Conservation (phyloP, 1,140 invertebrate genomes). For the Arion vulgaris region DNA sequence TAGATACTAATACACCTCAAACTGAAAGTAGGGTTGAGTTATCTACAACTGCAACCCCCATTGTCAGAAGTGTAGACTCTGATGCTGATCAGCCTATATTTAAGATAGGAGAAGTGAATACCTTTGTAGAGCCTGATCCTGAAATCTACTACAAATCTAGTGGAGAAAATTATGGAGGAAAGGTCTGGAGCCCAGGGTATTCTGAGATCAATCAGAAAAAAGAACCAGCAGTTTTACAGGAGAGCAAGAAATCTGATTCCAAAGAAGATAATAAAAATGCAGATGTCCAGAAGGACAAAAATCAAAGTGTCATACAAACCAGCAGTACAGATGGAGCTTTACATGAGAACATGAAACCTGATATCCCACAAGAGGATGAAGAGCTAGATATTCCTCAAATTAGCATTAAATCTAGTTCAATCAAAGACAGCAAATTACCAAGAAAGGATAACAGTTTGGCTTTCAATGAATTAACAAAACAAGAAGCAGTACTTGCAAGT, state of each 20-base stretch:
- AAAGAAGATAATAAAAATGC: not conserved
- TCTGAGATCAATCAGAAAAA: not conserved
- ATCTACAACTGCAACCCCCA: not conserved
- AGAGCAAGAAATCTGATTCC: not conserved
- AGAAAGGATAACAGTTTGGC: not conserved
- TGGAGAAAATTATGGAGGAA: not conserved
- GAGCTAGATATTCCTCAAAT: not conserved
- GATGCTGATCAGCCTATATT: not conserved
- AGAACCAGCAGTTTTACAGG: not conserved
- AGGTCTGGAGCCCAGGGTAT: not conserved
- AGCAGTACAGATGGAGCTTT: not conserved
- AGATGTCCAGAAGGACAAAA: not conserved
- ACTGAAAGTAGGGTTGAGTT: too few species aligned
- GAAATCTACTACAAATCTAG: conserved; percentile 1
- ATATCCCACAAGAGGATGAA: not conserved
- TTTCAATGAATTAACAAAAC: not conserved
- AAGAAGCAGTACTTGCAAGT: not conserved
- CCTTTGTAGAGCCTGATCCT: conserved; percentile 25
- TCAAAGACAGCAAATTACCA: not conserved
- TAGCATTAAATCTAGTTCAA: not conserved
- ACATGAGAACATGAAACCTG: not conserved
- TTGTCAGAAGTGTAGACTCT: not conserved
- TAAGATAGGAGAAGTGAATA: conserved; percentile 11
- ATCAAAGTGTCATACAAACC: not conserved
- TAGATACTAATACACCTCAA: not conserved